Conservation (phyloP, 1,140 invertebrate species). For the Hypothenemus hampei region DNA sequence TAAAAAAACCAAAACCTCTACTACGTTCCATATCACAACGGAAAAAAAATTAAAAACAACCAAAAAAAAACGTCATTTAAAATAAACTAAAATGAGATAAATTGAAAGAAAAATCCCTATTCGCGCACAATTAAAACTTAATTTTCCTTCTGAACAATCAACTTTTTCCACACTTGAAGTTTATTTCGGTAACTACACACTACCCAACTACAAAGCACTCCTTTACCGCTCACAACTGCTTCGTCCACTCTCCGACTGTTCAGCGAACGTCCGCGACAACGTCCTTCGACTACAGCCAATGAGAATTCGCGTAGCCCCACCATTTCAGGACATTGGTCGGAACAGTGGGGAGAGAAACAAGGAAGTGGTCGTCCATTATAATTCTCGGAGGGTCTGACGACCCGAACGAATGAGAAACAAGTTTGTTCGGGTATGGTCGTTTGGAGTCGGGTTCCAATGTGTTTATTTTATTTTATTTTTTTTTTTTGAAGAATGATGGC, state of each 20-base stretch:
- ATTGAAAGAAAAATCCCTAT: too few relatives aligned
- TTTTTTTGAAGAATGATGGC: too few relatives aligned
- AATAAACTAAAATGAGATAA: conserved; percentile 22
- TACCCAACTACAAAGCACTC: too few relatives aligned
- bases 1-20: conserved; percentile 46
- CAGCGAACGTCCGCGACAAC: neutral
- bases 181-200: too few relatives aligned
- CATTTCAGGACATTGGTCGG: conserved; percentile 2
- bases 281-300: conserved; percentile 5
- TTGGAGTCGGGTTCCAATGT: neutral
- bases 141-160: too few relatives aligned
- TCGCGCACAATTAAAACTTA: too few relatives aligned
- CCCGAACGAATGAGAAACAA: conserved; percentile 21
- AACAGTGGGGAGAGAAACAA: conserved; percentile 6
- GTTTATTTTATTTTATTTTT: too few relatives aligned
- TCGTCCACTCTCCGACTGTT: neutral
- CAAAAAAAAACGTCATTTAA: conserved; percentile 31
- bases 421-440: conserved; percentile 12
- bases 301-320: neutral
- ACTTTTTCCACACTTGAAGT: too few relatives aligned
- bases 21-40: conserved; percentile 43
- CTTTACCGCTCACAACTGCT: too few relatives aligned
- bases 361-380: conserved; percentile 17
- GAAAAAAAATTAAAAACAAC: conserved; percentile 36
- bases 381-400: conserved; percentile 15